Conservation (phyloP, 2,888 invertebrate species). For the Campoplex nolae region DNA sequence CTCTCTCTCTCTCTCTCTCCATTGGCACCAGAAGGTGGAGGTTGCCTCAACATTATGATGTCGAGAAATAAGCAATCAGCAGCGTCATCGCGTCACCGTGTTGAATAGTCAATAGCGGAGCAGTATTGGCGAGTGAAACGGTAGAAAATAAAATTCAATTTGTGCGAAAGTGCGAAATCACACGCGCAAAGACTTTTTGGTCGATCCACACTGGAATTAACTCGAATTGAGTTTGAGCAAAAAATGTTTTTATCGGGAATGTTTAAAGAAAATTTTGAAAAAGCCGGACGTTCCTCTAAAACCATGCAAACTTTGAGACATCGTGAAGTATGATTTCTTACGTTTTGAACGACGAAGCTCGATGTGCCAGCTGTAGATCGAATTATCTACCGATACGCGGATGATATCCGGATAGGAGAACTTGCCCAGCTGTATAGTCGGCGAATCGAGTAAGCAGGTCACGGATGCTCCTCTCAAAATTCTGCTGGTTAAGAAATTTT, state of each 20-base stretch:
- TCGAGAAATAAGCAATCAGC: conserved; percentile 39
- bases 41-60: conserved; percentile 48
- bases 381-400: too few species aligned
- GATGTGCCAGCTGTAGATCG: neutral
- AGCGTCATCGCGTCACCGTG: conserved; percentile 18
- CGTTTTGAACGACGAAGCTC: neutral
- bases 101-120: neutral
- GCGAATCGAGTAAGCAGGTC: conserved; percentile 49
- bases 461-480: conserved; percentile 51
- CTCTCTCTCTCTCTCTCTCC: conserved; percentile 27
- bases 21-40: conserved; percentile 32
- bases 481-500: conserved; percentile 47
- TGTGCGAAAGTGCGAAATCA: conserved; percentile 31
- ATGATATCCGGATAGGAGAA: neutral
- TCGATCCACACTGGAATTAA: conserved; percentile 9
- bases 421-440: neutral
- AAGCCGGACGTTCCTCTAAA: too few species aligned
- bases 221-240: neutral
- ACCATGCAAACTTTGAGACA: too few species aligned
- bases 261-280: neutral
- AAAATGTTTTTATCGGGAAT: neutral
- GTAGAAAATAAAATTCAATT: conserved; percentile 47
- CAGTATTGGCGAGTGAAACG: conserved; percentile 15
- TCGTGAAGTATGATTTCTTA: too few species aligned
- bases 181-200: conserved; percentile 40